These are phyloP conservation scores for Aptenodytes forsteri DNA, from an alignment of 2,113 vertebrate species.

Conservation along the genomic window DNA sequence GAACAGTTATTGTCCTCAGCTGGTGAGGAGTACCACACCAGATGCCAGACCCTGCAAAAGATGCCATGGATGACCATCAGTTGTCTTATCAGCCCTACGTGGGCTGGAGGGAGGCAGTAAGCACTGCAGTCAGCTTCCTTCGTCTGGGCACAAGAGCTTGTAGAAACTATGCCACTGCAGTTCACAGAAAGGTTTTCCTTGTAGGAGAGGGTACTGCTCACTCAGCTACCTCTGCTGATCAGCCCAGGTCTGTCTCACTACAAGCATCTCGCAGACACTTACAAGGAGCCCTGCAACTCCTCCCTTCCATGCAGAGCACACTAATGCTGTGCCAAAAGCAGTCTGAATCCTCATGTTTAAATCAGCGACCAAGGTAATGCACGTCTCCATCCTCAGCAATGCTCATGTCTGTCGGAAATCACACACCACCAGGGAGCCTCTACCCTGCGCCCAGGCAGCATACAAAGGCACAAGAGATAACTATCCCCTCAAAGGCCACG, in stretches of 20 bases:
- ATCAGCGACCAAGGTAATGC: accelerated
- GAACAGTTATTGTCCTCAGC: not conserved
- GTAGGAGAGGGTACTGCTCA: not conserved
- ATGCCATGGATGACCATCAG: not conserved
- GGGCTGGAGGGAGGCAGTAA: not conserved
- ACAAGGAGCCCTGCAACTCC: not conserved
- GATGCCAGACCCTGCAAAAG: not conserved
- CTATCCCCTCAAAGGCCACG: not conserved
- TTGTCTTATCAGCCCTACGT: not conserved
- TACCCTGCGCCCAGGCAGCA: accelerated
- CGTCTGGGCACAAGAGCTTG: not conserved
- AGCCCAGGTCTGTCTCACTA: not conserved
- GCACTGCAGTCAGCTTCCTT: not conserved
- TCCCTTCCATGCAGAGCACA: too few relatives aligned
- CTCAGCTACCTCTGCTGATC: not conserved
- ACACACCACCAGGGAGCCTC: accelerated
- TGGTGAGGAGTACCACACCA: not conserved
- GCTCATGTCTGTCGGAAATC: not conserved
- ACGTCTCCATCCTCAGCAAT: accelerated
- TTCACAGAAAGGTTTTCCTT: not conserved
- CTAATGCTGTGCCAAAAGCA: not conserved
- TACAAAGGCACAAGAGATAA: not conserved
- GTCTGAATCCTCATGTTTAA: accelerated
- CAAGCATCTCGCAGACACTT: accelerated
- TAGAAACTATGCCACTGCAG: not conserved